A percentile compares a stretch with the other conserved stretches of the same genome.
These are phyloP conservation scores for Dromaius novaehollandiae DNA, from an alignment of 2,113 vertebrate species.

Conservation along the genomic window DNA sequence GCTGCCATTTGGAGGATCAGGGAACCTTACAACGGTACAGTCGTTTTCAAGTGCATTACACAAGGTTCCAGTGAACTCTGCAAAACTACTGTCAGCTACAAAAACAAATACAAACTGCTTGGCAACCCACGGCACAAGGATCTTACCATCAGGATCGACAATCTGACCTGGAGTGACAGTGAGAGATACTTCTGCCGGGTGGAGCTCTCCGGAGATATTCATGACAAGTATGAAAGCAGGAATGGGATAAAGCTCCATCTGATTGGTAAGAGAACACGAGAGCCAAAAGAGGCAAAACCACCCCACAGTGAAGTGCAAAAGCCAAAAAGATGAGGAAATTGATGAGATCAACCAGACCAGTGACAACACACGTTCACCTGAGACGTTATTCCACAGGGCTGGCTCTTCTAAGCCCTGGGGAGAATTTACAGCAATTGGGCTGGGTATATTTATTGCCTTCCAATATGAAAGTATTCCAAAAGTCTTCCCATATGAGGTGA, in stretches of 20 bases:
- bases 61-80: conserved; percentile 78
- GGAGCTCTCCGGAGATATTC: conserved; percentile 83
- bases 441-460: not conserved
- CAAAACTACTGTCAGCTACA: conserved; percentile 81
- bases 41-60: conserved; percentile 87
- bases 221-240: conserved; percentile 88
- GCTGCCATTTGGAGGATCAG: conserved; percentile 87
- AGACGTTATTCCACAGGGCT: not conserved
- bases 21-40: conserved; percentile 75
- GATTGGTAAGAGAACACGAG: conserved; percentile 75
- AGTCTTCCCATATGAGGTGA: not conserved
- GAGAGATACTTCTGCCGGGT: conserved; percentile 91
- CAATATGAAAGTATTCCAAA: too few relatives aligned
- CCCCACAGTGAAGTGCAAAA: accelerated
- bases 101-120: conserved; percentile 88
- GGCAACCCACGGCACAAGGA: conserved; percentile 92
- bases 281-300: not conserved
- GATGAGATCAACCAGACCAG: not conserved
- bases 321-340: not conserved
- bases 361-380: not conserved
- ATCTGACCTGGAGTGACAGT: conserved; percentile 82
- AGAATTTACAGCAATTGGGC: not conserved
- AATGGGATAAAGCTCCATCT: conserved; percentile 86
- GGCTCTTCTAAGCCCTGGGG: not conserved
- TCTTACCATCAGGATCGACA: conserved; percentile 88